These are phyloP conservation scores for Halictus ligatus DNA, from an alignment of 2,888 invertebrate species.

Conservation along the genomic window DNA sequence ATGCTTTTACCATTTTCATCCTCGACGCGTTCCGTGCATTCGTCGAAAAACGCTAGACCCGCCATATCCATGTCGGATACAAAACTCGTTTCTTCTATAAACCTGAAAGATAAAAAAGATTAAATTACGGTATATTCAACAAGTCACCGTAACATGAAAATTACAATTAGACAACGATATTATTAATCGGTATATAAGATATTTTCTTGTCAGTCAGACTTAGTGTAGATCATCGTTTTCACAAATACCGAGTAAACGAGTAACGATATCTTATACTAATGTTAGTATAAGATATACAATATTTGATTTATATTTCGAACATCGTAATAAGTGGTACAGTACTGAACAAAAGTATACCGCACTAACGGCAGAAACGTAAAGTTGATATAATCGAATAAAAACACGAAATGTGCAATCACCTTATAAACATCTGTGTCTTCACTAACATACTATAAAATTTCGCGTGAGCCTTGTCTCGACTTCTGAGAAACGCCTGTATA, in stretches of 20 bases:
- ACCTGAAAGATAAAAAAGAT: slow-evolving; percentile 85
- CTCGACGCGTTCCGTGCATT: slow-evolving; percentile 94
- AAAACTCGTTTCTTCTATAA: slow-evolving; percentile 99
- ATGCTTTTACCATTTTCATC: slow-evolving; percentile 80
- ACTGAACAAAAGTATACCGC: background rate
- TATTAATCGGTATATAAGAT: background rate
- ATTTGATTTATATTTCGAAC: background rate
- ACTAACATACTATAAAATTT: slow-evolving; percentile 95
- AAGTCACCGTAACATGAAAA: background rate
- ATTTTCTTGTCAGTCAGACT: background rate
- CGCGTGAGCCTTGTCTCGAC: slow-evolving; percentile 94
- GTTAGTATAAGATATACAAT: background rate
- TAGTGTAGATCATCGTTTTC: background rate
- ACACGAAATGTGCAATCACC: slow-evolving; percentile 67
- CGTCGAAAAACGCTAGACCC: slow-evolving; percentile 98
- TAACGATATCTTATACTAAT: background rate
- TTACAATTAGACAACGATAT: background rate
- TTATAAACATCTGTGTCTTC: slow-evolving; percentile 98
- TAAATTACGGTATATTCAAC: background rate
- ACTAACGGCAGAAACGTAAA: background rate
- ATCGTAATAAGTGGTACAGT: background rate
- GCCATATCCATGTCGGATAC: slow-evolving; percentile 98
- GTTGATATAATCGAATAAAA: slow-evolving; percentile 3
- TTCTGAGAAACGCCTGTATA: slow-evolving; percentile 94
- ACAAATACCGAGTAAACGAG: background rate